Evolutionary conservation across 2,797 vertebrate species (phyloP).

Genomic region (Carapus acus): DNA sequence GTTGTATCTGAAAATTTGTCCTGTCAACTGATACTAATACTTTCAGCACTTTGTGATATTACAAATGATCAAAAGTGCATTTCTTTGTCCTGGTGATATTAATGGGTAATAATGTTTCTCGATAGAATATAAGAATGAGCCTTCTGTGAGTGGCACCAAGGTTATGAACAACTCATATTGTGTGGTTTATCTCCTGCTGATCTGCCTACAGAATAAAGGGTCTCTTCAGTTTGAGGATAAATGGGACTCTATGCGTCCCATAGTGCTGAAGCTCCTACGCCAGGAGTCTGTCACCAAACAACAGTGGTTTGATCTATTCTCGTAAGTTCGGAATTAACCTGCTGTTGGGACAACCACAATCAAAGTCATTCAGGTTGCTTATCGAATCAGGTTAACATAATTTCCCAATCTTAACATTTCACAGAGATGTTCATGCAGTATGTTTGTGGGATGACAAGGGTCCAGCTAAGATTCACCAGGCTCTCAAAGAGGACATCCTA

Average conservation of each 20-base stretch:
- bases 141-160: too few relatives aligned
- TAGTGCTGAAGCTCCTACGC: slow-evolving; percentile 94
- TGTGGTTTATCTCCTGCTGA: background rate
- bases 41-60: too few relatives aligned
- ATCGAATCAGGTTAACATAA: too few relatives aligned
- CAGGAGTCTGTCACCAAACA: slow-evolving; percentile 98
- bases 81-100: too few relatives aligned
- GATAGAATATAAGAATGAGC: too few relatives aligned
- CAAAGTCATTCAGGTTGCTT: background rate
- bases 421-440: slow-evolving; percentile 95
- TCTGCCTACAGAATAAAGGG: slow-evolving; percentile 87
- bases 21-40: too few relatives aligned
- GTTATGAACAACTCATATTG: background rate
- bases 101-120: too few relatives aligned
- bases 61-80: too few relatives aligned
- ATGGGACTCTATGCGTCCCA: slow-evolving; percentile 98
- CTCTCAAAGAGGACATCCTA: slow-evolving; percentile 98
- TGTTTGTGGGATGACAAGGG: slow-evolving; percentile 99
- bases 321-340: slow-evolving; percentile 72
- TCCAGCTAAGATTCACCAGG: slow-evolving; percentile 98
- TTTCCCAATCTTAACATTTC: background rate
- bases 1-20: too few relatives aligned
- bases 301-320: slow-evolving; percentile 98
- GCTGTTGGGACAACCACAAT: background rate
- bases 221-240: slow-evolving; percentile 99